phyloP scores from a whole-genome alignment of 2,888 invertebrate species.

The Saturnia pavonia region DNA sequence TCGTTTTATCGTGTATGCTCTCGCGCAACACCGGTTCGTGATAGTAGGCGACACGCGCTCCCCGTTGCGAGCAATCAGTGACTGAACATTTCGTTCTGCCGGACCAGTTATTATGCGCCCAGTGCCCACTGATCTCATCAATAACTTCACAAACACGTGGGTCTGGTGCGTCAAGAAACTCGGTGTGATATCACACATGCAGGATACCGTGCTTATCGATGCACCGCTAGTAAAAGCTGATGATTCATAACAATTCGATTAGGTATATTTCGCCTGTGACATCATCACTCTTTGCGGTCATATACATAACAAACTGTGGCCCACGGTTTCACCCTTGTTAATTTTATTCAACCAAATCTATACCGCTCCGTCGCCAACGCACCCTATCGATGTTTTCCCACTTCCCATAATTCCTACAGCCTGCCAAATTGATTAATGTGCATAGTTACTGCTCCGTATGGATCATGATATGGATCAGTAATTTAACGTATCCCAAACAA shows the following conservation, averaged over 20 bases:
- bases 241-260: slow-evolving; percentile 78
- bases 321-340: too few species aligned
- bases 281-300: slow-evolving; percentile 53
- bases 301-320: neutral
- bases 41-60: slow-evolving; percentile 64
- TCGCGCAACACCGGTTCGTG: slow-evolving; percentile 62
- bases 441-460: neutral
- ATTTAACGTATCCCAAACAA: neutral
- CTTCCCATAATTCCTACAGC: too few species aligned
- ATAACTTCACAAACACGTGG: slow-evolving; percentile 76
- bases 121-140: slow-evolving; percentile 76
- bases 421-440: too few species aligned
- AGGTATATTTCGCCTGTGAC: slow-evolving; percentile 71
- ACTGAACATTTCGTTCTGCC: slow-evolving; percentile 68
- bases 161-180: slow-evolving; percentile 50
- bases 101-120: slow-evolving; percentile 80
- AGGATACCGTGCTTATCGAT: slow-evolving; percentile 68
- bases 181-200: slow-evolving; percentile 60
- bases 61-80: slow-evolving; percentile 68
- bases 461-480: neutral
- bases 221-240: slow-evolving; percentile 75
- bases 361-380: too few species aligned
- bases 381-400: too few species aligned
- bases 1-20: slow-evolving; percentile 61
- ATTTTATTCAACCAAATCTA: too few species aligned